phyloP scores from a whole-genome alignment of 2,888 invertebrate genomes.

The Uloborus plumipes region DNA sequence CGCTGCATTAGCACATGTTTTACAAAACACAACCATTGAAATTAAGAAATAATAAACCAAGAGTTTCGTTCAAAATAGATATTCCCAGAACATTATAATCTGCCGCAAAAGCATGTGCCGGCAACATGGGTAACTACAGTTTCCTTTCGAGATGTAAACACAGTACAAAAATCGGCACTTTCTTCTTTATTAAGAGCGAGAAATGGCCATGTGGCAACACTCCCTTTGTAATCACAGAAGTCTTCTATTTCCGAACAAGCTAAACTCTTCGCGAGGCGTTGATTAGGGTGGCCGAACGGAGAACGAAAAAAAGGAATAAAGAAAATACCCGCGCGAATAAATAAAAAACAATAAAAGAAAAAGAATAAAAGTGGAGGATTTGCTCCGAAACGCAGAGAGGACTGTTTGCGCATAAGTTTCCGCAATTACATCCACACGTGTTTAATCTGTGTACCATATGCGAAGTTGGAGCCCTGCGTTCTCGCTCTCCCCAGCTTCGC shows the following conservation, averaged over 20 bases:
- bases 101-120: too few relatives aligned
- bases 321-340: neutral
- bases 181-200: too few relatives aligned
- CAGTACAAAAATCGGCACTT: too few relatives aligned
- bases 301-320: conserved; percentile 1
- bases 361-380: conserved; percentile 23
- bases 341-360: neutral
- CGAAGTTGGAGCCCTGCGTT: conserved; percentile 3
- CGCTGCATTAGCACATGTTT: too few relatives aligned
- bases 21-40: too few relatives aligned
- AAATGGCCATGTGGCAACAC: conserved; percentile 30
- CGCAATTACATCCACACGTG: conserved; percentile 55
- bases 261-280: conserved; percentile 19
- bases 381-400: conserved; percentile 18
- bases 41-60: too few relatives aligned
- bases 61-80: too few relatives aligned
- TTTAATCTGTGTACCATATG: conserved; percentile 58
- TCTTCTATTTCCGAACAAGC: conserved; percentile 39
- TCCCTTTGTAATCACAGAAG: conserved; percentile 10
- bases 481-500: neutral
- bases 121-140: too few relatives aligned
- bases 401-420: conserved; percentile 60
- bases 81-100: too few relatives aligned
- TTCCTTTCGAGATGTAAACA: too few relatives aligned
- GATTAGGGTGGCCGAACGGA: conserved; percentile 27